Evolutionary conservation across 2,113 vertebrate species (phyloP).

Genomic region (Nothobranchius kuhntae): DNA sequence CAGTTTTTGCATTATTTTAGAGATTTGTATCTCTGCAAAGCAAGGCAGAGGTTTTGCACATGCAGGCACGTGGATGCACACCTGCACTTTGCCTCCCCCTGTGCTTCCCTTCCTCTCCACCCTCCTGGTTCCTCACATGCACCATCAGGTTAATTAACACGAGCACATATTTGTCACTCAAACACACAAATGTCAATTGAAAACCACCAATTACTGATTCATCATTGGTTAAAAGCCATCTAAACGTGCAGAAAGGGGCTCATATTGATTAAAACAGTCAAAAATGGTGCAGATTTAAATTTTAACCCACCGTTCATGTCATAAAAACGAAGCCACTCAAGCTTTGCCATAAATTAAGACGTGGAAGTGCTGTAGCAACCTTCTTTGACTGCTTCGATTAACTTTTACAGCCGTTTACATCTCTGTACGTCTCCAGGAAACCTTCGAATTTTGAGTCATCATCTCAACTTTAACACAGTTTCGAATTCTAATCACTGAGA

Average conservation of each 20-base stretch:
- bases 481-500: slow-evolving; percentile 50
- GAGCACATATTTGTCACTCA: slow-evolving; percentile 52
- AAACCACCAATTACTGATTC: slow-evolving; percentile 37
- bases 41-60: slow-evolving; percentile 55
- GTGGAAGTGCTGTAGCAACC: slow-evolving; percentile 21
- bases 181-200: slow-evolving; percentile 57
- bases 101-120: background rate
- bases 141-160: slow-evolving; percentile 48
- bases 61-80: slow-evolving; percentile 53
- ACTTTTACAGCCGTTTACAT: slow-evolving; percentile 18
- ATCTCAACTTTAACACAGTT: slow-evolving; percentile 21
- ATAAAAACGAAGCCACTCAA: slow-evolving; percentile 51
- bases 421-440: slow-evolving; percentile 21
- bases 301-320: slow-evolving; percentile 60
- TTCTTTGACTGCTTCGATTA: slow-evolving; percentile 10
- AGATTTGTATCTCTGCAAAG: slow-evolving; percentile 68
- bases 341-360: slow-evolving; percentile 45
- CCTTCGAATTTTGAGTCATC: slow-evolving; percentile 46
- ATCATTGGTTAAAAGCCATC: no score
- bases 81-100: slow-evolving; percentile 54
- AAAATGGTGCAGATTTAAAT: slow-evolving; percentile 36
- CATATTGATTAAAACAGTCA: slow-evolving; percentile 57
- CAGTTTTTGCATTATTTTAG: slow-evolving; percentile 81
- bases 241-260: slow-evolving; percentile 26
- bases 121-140: slow-evolving; percentile 9